A percentile compares a stretch with the other conserved stretches of the same genome.
Evolutionary conservation across 2,797 vertebrate genomes (phyloP).

Genomic region (Tamandua tetradactyla): DNA sequence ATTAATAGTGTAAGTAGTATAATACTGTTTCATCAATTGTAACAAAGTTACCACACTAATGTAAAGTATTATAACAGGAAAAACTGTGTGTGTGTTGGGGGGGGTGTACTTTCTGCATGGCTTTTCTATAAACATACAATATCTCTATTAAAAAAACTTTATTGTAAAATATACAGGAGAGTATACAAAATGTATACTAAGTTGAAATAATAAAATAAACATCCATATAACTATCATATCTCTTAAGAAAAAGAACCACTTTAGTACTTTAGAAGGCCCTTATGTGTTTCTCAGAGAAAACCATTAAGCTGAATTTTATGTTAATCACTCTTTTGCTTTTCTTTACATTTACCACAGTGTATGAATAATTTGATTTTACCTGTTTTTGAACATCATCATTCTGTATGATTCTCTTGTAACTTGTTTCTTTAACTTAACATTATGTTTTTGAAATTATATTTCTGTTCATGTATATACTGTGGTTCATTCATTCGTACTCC

Average conservation of each 20-base stretch:
- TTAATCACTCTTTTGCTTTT: slow-evolving; percentile 50
- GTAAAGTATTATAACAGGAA: too few relatives aligned
- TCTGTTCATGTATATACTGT: not conserved
- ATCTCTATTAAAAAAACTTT: not conserved
- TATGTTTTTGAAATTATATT: slow-evolving; percentile 25
- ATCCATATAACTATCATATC: not conserved
- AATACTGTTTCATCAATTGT: too few relatives aligned
- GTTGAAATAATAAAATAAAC: slow-evolving; percentile 43
- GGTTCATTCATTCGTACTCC: slow-evolving; percentile 8
- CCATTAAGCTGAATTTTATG: slow-evolving; percentile 22
- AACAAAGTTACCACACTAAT: too few relatives aligned
- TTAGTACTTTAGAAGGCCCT: slow-evolving; percentile 11
- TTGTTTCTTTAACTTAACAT: not conserved
- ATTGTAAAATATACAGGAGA: not conserved
- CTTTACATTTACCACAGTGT: slow-evolving; percentile 33
- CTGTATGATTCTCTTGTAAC: not conserved
- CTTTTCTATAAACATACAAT: too few relatives aligned
- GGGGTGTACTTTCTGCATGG: too few relatives aligned
- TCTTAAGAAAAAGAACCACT: not conserved
- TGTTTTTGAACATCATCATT: slow-evolving; percentile 10
- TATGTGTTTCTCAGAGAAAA: slow-evolving; percentile 6
- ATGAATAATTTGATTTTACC: slow-evolving; percentile 28
- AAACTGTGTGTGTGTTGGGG: too few relatives aligned
- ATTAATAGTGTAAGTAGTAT: too few relatives aligned
- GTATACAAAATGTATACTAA: not conserved